Base-by-base conservation (phyloP, 2,888 invertebrate species). In the Theretra japonica region DNA sequence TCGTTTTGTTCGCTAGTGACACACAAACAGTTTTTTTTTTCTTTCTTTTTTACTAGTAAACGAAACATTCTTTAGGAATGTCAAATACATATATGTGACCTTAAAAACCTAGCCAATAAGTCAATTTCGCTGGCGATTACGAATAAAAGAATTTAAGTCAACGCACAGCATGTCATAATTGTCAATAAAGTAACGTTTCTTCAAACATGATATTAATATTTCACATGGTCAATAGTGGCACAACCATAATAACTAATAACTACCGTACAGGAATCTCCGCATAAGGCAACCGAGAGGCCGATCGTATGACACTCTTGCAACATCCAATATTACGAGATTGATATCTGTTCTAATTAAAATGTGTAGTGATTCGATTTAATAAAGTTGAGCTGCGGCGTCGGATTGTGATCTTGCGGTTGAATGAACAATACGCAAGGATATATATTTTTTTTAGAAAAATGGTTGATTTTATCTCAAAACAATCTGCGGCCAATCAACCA, bases 261-360 rank as follows among this genome's bases (percentile, higher is more conserved):
- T 41, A 41, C 41, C 53, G 53, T 53, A 53, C 41, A 53, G 15
- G 50, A 53, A n/a, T 53, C 17, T n/a, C 17, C 53, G 19, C n/a
- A n/a, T 53, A 53, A 53, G n/a, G 53, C 53, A 53, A 53, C 19
- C 53, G 53, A 53, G 53, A 6, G 17, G 53, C 53, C 53, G 53
- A 53, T 53, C 53, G 53, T n/a, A 53, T 53, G 53, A 53, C 53
- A 53, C 6, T n/a, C 19, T 53, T 53, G 53, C 53, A 5, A 53
- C 53, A 53, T 53, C n/a, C 53, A n/a, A 53, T 53, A 53, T n/a
- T 15, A 53, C 5, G 17, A 53, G n/a, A n/a, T 53, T 53, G 53
- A 53, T 53, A 53, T 53, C 53, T 53, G 53, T 53, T 53, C n/a
- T n/a, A 53, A 53, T 53, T 53, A 19, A 53, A n/a, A 53, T n/a